Conservation (phyloP, 2,888 invertebrate species). For the Argyresthia goedartella region DNA sequence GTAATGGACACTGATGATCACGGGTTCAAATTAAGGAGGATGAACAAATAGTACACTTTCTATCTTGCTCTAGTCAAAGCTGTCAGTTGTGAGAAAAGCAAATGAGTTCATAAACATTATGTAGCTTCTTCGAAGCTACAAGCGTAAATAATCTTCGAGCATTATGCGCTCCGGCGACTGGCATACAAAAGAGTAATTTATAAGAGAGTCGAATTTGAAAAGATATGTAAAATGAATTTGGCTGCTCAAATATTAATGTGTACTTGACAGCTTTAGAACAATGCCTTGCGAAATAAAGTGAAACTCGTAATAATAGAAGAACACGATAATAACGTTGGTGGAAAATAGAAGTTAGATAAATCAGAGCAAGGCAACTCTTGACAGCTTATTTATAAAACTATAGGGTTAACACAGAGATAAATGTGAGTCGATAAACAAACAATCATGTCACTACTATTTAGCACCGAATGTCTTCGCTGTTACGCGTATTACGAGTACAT, state of each 20-base stretch:
- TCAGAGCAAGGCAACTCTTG: no score
- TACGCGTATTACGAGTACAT: no score
- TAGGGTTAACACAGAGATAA: no score
- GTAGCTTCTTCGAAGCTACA: background rate
- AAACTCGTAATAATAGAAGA: background rate
- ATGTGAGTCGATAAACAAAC: no score
- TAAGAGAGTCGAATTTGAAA: background rate
- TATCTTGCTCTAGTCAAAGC: background rate
- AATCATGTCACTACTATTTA: no score
- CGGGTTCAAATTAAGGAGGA: no score
- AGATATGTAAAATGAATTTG: background rate
- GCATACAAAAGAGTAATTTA: constrained; percentile 1
- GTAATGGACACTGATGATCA: no score
- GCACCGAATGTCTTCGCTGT: no score
- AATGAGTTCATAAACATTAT: constrained; percentile 3
- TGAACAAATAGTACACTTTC: background rate
- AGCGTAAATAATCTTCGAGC: constrained; percentile 2
- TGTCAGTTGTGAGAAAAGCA: constrained; percentile 3
- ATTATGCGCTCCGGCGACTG: constrained; percentile 4
- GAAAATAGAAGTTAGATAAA: background rate
- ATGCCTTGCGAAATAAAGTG: background rate
- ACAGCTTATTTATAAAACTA: no score
- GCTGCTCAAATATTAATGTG: background rate
- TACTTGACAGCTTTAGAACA: background rate
- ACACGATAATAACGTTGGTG: background rate